Percentiles rank a stretch among this genome's conserved stretches.
Conservation (phyloP, 1,140 invertebrate species). For the Microplitis mediator region DNA sequence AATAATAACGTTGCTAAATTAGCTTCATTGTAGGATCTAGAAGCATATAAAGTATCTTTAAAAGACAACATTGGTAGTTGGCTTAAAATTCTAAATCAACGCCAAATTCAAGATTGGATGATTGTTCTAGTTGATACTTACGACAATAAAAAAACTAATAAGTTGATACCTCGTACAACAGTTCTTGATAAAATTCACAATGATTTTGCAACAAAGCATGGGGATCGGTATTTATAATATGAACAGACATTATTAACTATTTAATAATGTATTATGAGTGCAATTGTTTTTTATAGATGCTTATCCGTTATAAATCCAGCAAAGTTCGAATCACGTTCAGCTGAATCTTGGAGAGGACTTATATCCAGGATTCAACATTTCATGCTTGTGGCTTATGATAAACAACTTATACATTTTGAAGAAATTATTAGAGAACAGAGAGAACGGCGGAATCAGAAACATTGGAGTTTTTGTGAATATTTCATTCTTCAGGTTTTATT, state of each 20-base stretch:
- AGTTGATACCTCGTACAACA: slow-evolving; percentile 88
- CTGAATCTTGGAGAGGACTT: slow-evolving; percentile 87
- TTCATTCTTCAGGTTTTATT: slow-evolving; percentile 83
- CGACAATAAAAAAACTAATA: slow-evolving; percentile 90
- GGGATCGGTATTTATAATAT: slow-evolving; percentile 68
- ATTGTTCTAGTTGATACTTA: slow-evolving; percentile 91
- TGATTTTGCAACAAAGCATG: slow-evolving; percentile 90
- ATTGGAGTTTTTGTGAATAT: slow-evolving; percentile 95
- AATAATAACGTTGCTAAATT: slow-evolving; percentile 8
- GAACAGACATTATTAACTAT: not conserved
- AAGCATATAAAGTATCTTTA: slow-evolving; percentile 83
- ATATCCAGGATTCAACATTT: slow-evolving; percentile 82
- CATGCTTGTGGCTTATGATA: slow-evolving; percentile 86
- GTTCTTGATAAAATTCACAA: slow-evolving; percentile 93
- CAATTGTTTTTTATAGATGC: slow-evolving; percentile 68
- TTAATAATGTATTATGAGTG: not conserved
- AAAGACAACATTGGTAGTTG: slow-evolving; percentile 89
- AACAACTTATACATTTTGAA: slow-evolving; percentile 84
- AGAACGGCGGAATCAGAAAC: slow-evolving; percentile 86
- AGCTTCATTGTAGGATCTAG: slow-evolving; percentile 76
- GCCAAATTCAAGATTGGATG: slow-evolving; percentile 89
- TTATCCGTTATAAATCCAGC: slow-evolving; percentile 89
- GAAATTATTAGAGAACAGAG: slow-evolving; percentile 88
- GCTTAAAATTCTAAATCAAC: slow-evolving; percentile 77
- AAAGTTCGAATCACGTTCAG: slow-evolving; percentile 84